Percentiles rank a stretch among this genome's conserved stretches.
Evolutionary conservation across 2,797 vertebrate genomes (phyloP).

Genomic region (Siniperca obscura): DNA sequence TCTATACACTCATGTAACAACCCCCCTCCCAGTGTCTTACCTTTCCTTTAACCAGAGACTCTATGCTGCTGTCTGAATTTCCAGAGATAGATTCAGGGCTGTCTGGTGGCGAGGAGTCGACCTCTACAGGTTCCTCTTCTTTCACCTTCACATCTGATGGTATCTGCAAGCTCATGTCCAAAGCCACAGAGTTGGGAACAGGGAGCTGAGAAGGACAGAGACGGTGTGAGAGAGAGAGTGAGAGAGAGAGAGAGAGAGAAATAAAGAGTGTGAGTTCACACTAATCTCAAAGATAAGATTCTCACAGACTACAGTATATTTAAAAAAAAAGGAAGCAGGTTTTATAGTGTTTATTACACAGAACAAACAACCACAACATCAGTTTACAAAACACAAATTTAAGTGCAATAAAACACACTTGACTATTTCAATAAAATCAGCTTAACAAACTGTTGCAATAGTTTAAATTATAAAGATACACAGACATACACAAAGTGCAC

Average conservation of each 20-base stretch:
- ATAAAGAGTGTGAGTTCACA: constrained; percentile 16
- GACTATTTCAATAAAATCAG: constrained; percentile 6
- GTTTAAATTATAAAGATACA: constrained; percentile 19
- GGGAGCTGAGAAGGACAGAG: constrained; percentile 71
- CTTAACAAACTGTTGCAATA: constrained; percentile 9
- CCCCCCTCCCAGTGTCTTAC: constrained; percentile 47
- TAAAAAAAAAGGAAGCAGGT: constrained; percentile 36
- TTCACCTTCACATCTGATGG: constrained; percentile 94
- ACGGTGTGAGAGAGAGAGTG: neutral
- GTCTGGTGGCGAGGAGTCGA: constrained; percentile 91
- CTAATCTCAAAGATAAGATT: neutral
- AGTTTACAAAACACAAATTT: constrained; percentile 1
- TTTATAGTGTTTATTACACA: constrained; percentile 25
- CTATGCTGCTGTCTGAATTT: constrained; percentile 77
- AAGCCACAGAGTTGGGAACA: constrained; percentile 83
- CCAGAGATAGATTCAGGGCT: constrained; percentile 88
- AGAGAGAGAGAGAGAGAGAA: neutral
- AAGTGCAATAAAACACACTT: constrained; percentile 18
- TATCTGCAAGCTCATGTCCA: constrained; percentile 88
- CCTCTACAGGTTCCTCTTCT: constrained; percentile 93
- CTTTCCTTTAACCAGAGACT: constrained; percentile 74
- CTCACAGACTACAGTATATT: neutral
- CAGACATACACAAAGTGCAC: neutral
- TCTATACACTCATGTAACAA: neutral
- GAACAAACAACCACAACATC: constrained; percentile 20